Evolutionary conservation across 2,888 invertebrate genomes (phyloP), one percentile per base, ranked within the genome.

Genomic region (Caenorhabditis sp.): DNA sequence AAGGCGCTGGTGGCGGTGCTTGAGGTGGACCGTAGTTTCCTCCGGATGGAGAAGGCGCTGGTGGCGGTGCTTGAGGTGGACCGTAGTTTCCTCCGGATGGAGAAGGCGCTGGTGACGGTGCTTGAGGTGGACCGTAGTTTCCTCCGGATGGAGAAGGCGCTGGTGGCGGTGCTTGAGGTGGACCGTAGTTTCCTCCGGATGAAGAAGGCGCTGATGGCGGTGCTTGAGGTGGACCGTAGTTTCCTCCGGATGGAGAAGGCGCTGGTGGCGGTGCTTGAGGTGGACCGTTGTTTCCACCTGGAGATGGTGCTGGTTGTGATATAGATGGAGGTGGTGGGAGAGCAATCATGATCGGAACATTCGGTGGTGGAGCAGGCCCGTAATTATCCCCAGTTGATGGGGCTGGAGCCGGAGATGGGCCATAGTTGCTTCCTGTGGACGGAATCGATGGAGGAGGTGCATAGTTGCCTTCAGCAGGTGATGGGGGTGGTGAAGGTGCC

Each of bases 301-400:
- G 27, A 37, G 63, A n/a, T 24, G 64, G 51, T 31, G 58, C 31
- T 65, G 65, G 59, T 54, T 58, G 66, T 58, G 31, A n/a, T n/a
- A n/a, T n/a, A 37, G 63, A n/a, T 24, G 64, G 51, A 21, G 58
- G 31, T 65, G 65, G 59, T 54, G 65, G 66, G 50, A 10, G 26
- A 5, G 36, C 23, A 19, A 37, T 23, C 50, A 6, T 23, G 58
- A 50, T 37, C 5, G 59, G 60, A 8, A n/a, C 27, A 8, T 26
- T 8, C 49, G 62, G 55, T 1, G 64, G 2, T 43, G 57, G 58
- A 17, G 36, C 17, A n/a, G 23, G 23, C 17, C 10, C 37, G 31
- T 19, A 12, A 19, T 27, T 58, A 54, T 14, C 17, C 17, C 23
- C 6, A 37, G 17, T 31, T 21, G 21, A 51, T 31, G 49, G n/a